Base-by-base conservation (phyloP, 2,113 vertebrate species). In the Ciconia stormi region DNA sequence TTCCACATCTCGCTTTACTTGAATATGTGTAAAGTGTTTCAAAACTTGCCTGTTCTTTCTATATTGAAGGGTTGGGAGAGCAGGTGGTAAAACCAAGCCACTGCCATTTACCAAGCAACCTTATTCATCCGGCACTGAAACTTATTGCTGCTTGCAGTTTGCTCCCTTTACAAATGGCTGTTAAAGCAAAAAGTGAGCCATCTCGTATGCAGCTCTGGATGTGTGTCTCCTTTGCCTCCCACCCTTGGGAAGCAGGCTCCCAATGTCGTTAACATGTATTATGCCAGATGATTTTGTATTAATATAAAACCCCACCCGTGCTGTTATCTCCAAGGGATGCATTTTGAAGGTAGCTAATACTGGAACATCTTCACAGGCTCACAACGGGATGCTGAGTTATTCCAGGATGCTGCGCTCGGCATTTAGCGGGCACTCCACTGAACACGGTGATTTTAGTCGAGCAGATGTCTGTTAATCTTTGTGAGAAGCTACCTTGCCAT, bases 391-490 rank as follows among this genome's bases (percentile, higher is more conserved):
- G 66, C 77, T 21, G 74, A 52, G 81, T 58, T 80, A 6, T 49
- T 85, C 38, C 46, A 30, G 36, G 91, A 25, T 27, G 82, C 56
- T 55, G 62, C 0, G 4, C 79, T 79, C 5, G 21, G 65, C 6
- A 17, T 90, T 70, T 6, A 20, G 79, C 62, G 90, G 59, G 77
- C 91, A 49, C 65, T 23, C 7, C 40, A 27, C 46, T 3, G 34
- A 82, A 6, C 19, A 36, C 23, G 36, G 38, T 73, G 94, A 34
- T 58, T 81, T 56, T 46, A 76, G 84, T 67, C 3, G 47, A 97
- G 92, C 95, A 92, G 94, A 89, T 93, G 96, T 93, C 95, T 93
- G 93, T 34, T 96, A 62, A 71, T 93, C 95, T 85, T 55, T 83
- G 70, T 59, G 84, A 92, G 94, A 83, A 73, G 78, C 81, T 89